Percentiles rank a stretch among this genome's conserved stretches.
Conservation (phyloP, 2,888 invertebrate genomes). For the Tetanocera ferruginea region DNA sequence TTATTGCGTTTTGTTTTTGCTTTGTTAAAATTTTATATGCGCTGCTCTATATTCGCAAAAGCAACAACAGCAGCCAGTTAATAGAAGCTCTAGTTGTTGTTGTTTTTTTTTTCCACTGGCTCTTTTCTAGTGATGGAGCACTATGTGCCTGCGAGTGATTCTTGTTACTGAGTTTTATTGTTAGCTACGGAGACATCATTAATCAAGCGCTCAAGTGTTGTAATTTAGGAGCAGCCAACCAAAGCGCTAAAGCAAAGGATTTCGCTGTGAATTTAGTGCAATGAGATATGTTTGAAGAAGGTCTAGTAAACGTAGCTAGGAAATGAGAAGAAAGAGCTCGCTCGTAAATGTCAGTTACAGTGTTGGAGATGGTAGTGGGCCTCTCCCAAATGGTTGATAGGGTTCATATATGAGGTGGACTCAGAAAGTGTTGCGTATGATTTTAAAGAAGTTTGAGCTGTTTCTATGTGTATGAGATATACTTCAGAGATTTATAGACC, state of each 20-base stretch:
- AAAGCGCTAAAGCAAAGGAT: not conserved
- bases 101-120: not conserved
- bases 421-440: no score
- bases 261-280: not conserved
- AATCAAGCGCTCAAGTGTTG: constrained; percentile 46
- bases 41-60: not conserved
- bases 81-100: not conserved
- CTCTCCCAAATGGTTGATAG: no score
- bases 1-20: not conserved
- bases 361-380: not conserved
- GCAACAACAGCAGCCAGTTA: not conserved
- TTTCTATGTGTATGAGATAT: no score
- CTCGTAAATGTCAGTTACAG: not conserved
- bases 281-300: not conserved
- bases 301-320: no score
- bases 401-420: no score
- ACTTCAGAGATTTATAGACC: no score
- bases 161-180: constrained; percentile 30
- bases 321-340: not conserved
- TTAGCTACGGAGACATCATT: constrained; percentile 36
- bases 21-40: not conserved
- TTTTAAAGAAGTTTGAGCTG: no score
- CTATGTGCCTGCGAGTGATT: constrained; percentile 21
- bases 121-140: constrained; percentile 6
- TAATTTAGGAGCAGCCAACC: constrained; percentile 33